Percentiles rank a stretch among this genome's conserved stretches.
These are phyloP conservation scores for Gadus macrocephalus DNA, from an alignment of 2,113 vertebrate species.

Conservation along the genomic window DNA sequence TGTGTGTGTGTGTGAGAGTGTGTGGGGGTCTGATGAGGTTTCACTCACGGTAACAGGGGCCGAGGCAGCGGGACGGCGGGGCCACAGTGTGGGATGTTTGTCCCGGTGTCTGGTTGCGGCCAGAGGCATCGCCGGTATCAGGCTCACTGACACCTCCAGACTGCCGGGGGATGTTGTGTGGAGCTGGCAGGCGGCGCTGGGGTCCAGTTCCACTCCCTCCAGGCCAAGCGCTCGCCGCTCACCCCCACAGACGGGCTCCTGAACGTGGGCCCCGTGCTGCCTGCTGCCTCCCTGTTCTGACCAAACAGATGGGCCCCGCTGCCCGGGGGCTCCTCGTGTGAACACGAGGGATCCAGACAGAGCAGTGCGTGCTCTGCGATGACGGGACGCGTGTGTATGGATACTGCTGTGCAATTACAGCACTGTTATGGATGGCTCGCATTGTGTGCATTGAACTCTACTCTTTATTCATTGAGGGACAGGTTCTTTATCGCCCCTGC, in stretches of 20 bases:
- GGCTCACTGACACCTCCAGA: background rate
- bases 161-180: too few species aligned
- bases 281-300: background rate
- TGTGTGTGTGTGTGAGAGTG: conserved; percentile 8
- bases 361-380: background rate
- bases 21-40: background rate
- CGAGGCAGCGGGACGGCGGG: background rate
- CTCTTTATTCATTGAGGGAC: too few species aligned
- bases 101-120: conserved; percentile 3
- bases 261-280: background rate
- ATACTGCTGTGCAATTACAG: background rate
- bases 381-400: background rate
- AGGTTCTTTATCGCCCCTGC: background rate
- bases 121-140: background rate
- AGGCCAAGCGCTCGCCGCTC: background rate
- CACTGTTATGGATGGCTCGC: background rate
- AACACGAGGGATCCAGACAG: background rate
- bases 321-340: background rate
- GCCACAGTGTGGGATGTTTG: conserved; percentile 9
- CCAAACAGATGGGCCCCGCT: background rate
- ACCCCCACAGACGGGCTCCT: background rate
- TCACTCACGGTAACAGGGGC: too few species aligned
- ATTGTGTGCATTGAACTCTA: background rate
- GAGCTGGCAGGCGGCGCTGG: background rate
- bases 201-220: background rate